These are phyloP conservation scores for Nasua narica DNA, from an alignment of 2,797 vertebrate genomes.

Conservation along the genomic window DNA sequence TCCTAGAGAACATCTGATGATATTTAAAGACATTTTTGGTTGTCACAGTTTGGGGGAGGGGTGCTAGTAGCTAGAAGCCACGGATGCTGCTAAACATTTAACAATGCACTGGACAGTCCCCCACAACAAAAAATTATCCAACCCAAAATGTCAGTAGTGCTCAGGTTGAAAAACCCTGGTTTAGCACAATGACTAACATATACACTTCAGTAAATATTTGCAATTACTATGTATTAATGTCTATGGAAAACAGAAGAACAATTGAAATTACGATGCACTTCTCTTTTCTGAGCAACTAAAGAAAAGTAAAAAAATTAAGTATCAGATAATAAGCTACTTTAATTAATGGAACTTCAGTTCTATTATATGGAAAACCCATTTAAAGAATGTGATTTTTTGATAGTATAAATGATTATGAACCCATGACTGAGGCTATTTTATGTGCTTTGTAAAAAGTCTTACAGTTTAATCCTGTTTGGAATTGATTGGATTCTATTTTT, in stretches of 20 bases:
- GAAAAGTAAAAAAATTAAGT: not conserved
- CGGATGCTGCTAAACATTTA: not conserved
- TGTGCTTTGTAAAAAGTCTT: not conserved
- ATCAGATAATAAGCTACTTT: not conserved
- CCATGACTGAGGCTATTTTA: not conserved
- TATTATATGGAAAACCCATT: not conserved
- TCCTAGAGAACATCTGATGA: not conserved
- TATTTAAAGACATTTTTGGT: not conserved
- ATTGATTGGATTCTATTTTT: not conserved
- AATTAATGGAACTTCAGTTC: not conserved
- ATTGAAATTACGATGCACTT: not conserved
- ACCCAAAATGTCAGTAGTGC: not conserved
- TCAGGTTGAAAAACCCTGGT: not conserved
- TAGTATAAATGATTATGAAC: not conserved
- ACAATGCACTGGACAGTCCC: not conserved
- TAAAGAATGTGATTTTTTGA: slow-evolving; percentile 11
- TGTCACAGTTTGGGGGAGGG: not conserved
- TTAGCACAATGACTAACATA: not conserved
- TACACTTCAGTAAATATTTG: not conserved
- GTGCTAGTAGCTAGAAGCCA: not conserved
- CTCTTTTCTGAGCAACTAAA: not conserved
- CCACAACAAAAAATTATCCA: not conserved
- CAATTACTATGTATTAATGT: not conserved
- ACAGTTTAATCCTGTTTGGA: not conserved
- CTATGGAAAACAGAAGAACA: slow-evolving; percentile 2